These are phyloP conservation scores for Eupithecia subumbrata DNA, from an alignment of 2,888 invertebrate genomes.

Conservation along the genomic window DNA sequence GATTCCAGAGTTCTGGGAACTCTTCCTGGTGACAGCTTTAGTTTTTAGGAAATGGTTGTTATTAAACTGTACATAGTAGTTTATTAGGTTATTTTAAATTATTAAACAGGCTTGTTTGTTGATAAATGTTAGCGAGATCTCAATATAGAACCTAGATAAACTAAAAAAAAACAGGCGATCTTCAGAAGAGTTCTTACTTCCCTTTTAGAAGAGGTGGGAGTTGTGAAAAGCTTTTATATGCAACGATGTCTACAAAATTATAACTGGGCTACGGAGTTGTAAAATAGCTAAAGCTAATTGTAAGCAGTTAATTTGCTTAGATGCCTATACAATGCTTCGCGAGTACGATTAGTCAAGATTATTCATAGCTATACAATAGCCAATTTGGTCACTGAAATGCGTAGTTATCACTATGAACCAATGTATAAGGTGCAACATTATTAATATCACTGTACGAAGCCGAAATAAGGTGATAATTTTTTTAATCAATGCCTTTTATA, in stretches of 20 bases:
- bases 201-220: background rate
- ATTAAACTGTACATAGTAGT: background rate
- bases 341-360: background rate
- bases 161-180: background rate
- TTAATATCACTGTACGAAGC: background rate
- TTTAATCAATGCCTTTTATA: too few species aligned
- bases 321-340: background rate
- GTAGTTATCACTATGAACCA: background rate
- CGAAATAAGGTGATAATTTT: background rate
- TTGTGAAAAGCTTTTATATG: background rate
- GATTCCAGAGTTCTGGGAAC: background rate
- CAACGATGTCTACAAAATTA: background rate
- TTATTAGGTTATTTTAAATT: background rate
- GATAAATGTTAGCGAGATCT: background rate
- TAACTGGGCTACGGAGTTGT: background rate
- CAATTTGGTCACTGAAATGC: background rate
- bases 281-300: background rate
- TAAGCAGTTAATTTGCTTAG: background rate
- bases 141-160: background rate
- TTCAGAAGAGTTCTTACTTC: too few species aligned
- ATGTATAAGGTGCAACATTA: constrained; percentile 1
- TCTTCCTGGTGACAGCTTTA: background rate
- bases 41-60: background rate
- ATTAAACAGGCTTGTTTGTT: background rate
- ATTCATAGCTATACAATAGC: background rate